These are phyloP conservation scores for Venturia canescens DNA, from an alignment of 1,140 invertebrate genomes.

Conservation along the genomic window DNA sequence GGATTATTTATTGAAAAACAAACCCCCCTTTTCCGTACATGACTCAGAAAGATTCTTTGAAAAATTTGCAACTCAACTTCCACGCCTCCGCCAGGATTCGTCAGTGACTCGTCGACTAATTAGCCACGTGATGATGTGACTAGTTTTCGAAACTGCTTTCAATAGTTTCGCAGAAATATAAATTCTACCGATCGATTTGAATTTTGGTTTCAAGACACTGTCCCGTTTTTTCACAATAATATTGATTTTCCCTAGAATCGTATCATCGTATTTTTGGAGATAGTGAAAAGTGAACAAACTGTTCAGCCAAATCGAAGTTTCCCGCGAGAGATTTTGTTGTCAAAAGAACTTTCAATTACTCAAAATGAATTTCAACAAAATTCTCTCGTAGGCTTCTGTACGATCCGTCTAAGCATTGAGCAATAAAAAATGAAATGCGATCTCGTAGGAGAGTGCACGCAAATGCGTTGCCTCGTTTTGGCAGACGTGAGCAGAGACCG, in stretches of 20 bases:
- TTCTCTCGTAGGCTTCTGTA: too few relatives aligned
- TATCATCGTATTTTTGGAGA: too few relatives aligned
- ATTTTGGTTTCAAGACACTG: too few relatives aligned
- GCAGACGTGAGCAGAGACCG: not conserved
- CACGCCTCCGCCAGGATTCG: conserved; percentile 28
- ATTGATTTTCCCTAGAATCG: too few relatives aligned
- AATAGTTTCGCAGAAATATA: not conserved
- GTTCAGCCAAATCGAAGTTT: too few relatives aligned
- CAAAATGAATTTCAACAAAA: too few relatives aligned
- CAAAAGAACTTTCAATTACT: too few relatives aligned
- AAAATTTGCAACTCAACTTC: not conserved
- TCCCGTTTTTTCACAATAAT: too few relatives aligned
- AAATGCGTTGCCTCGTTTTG: conserved; percentile 13
- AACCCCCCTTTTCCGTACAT: not conserved
- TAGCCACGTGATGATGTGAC: not conserved
- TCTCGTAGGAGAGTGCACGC: not conserved
- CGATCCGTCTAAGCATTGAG: not conserved
- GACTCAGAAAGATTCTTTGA: conserved; percentile 32
- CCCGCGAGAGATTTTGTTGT: too few relatives aligned
- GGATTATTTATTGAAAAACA: conserved; percentile 1
- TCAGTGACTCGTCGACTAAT: conserved; percentile 32
- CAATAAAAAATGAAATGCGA: conserved; percentile 6
- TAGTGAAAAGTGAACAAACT: too few relatives aligned
- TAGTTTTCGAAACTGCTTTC: not conserved
- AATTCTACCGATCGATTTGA: not conserved